Base-by-base conservation (phyloP, 2,888 invertebrate genomes). In the Eucera pruinosa region DNA sequence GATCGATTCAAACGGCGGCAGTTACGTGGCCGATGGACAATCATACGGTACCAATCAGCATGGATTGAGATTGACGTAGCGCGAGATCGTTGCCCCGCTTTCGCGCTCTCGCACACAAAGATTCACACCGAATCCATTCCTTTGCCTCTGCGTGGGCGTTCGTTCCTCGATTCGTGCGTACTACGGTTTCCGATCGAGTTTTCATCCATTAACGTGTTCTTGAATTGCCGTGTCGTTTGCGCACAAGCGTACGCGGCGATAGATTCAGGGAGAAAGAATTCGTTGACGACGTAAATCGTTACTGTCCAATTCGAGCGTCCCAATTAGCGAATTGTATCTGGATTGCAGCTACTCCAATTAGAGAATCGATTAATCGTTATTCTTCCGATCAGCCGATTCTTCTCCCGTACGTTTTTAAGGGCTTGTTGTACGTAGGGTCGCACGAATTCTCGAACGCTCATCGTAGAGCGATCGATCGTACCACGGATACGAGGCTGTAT, bases 1-100 rank as follows among this genome's bases (percentile, higher is more conserved):
- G 97, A 95, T 96, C 90, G 97, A 97, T 93, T 96, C 96, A 54
- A 95, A 95, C 80, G 96, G 95, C 89, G 96, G 95, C 91, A 95
- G 95, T 91, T 97, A 95, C 93, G 90, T 94, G 86, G 94, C 94
- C 84, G 94, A 94, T 88, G 92, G 93, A 73, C 93, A 95, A 89
- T 89, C 91, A 76, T 95, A 94, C 89, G 95, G 95, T 95, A 95
- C 65, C 77, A 39, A 68, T 76, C 47, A 65, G 54, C 62, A 55
- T 57, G 55, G 43, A 50, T n/a, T 36, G 11, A 15, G n/a, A 23
- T 11, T 20, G 18, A 11, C 2, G 58, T 11, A 39, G 43, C 41
- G 33, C 36, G 39, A 50, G 25, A 27, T 41, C 25, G 41, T 20
- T 23, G 27, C 45, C 23, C 20, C 43, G 39, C 13, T 68, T 69